Evolutionary conservation across 2,797 vertebrate genomes (phyloP), one percentile per base, ranked within the genome.

Genomic region (Luscinia luscinia): DNA sequence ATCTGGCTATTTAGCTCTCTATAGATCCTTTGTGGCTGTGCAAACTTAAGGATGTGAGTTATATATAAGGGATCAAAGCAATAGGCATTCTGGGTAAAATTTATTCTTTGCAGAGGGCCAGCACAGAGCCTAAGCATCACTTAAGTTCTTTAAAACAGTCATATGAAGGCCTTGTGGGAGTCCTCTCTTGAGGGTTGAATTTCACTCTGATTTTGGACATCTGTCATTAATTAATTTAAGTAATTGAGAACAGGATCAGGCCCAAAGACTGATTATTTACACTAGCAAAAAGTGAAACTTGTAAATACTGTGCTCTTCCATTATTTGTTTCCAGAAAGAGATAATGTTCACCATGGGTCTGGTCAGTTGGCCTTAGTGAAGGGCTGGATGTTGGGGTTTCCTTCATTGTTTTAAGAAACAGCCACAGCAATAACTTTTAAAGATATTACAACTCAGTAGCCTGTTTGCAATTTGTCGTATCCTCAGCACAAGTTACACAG

Each of bases 381-480:
- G 45, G 89, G 38, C 36, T 96, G 52, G 52, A 90, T 76, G 78
- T 17, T 85, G 78, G 45, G 14, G 3, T 9, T 52, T 43, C 92
- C 90, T 73, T 48, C 70, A 82, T 58, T 82, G 82, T 90, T 96
- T 93, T 84, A 92, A 93, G 93, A 87, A 92, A 90, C 84, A 93
- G 90, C 82, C 36, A 3, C 88, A 90, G 94, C 63, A 96, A 91
- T 64, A 93, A 86, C 93, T 93, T 93, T 93, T 91, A 93, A 93
- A 94, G 91, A 92, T 76, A 88, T 40, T 94, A 90, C 90, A 95
- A 92, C 64, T 93, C 95, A 92, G 95, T 96, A 96, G 94, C 94
- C 96, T 96, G 96, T 95, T 97, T 93, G 96, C 93, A 97, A 96
- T 96, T 97, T 96, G 96, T 93, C 94, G 92, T 97, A 94, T 96